phyloP scores from a whole-genome alignment of 2,888 invertebrate genomes.

The Acronicta aceris region DNA sequence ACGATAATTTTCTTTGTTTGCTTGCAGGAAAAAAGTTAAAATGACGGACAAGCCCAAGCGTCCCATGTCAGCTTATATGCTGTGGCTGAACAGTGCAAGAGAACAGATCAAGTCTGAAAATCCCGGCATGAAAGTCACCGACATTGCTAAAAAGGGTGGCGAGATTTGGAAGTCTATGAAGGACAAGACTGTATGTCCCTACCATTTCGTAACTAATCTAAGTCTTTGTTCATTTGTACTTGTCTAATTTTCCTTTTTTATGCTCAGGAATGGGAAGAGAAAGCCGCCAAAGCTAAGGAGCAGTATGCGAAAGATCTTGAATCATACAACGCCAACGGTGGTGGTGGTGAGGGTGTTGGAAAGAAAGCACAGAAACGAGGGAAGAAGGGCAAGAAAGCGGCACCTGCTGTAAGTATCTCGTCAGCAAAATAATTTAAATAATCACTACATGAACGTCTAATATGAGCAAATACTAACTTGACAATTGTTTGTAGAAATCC shows the following conservation, averaged over 20 bases:
- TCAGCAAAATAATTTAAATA: not conserved
- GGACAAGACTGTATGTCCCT: conserved; percentile 94
- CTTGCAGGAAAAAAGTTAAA: conserved; percentile 90
- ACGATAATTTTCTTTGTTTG: conserved; percentile 58
- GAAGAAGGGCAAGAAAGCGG: conserved; percentile 87
- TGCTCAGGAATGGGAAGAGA: conserved; percentile 96
- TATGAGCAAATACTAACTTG: conserved; percentile 13
- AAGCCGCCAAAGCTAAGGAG: conserved; percentile 96
- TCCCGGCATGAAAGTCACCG: conserved; percentile 97
- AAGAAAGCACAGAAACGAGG: conserved; percentile 90
- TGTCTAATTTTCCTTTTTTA: conserved; percentile 13
- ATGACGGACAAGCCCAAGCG: conserved; percentile 98
- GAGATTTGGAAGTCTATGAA: conserved; percentile 98
- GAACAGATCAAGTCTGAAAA: conserved; percentile 96
- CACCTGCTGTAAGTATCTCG: conserved; percentile 77
- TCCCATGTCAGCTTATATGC: conserved; percentile 97
- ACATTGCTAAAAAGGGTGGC: conserved; percentile 98
- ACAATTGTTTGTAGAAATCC: conserved; percentile 72
- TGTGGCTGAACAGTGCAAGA: conserved; percentile 97
- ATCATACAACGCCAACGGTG: conserved; percentile 95
- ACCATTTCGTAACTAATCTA: conserved; percentile 27
- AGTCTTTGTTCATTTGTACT: conserved; percentile 28
- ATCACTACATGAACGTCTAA: not conserved
- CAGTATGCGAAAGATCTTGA: conserved; percentile 96
- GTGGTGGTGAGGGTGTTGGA: conserved; percentile 87